Evolutionary conservation across 2,888 invertebrate genomes (phyloP), one percentile per base, ranked within the genome.

Genomic region (Andrena dorsata): DNA sequence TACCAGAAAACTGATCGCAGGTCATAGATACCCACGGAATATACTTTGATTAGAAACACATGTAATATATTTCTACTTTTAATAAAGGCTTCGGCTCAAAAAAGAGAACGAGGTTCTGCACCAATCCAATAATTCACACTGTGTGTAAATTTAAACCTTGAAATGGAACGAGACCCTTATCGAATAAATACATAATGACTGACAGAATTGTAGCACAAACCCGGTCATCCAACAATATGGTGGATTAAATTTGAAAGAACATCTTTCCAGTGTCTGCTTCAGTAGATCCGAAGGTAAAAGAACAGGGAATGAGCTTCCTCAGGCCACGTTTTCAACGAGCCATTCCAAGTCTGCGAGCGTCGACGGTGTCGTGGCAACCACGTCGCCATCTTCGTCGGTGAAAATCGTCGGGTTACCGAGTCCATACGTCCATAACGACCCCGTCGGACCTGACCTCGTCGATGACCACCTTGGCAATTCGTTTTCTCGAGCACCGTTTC

Each of bases 381-480:
- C 53, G 30, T 41, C 32, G 47, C 10, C 64, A 30, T 70, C 64
- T 49, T 47, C 56, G 53, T 2, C 6, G 47, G 47, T 32, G 75
- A 32, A 58, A 64, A 76, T 58, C 65, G 32, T 68, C 66, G 61
- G 30, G 7, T 32, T 23, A 32, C 26, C 53, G 41, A 61, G 23
- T 63, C 41, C 58, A 7, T 64, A 69, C 58, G 61, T n/a, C 56
- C 56, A 20, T 72, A 72, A 64, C 68, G 72, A 68, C 78, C 53
- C 56, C 53, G 28, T 53, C 51, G 65, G 47, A 64, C n/a, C 60
- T 51, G 58, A 60, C 53, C 70, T 32, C 70, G 58, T 63, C 71
- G 51, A 63, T 49, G 78, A 47, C 65, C 80, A 77, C 41, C 61
- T 47, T 65, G 51, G 80, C 69, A 56, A 80, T 80, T 82, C 81